Conservation (phyloP, 2,888 invertebrate species). For the Branchellion lobata region DNA sequence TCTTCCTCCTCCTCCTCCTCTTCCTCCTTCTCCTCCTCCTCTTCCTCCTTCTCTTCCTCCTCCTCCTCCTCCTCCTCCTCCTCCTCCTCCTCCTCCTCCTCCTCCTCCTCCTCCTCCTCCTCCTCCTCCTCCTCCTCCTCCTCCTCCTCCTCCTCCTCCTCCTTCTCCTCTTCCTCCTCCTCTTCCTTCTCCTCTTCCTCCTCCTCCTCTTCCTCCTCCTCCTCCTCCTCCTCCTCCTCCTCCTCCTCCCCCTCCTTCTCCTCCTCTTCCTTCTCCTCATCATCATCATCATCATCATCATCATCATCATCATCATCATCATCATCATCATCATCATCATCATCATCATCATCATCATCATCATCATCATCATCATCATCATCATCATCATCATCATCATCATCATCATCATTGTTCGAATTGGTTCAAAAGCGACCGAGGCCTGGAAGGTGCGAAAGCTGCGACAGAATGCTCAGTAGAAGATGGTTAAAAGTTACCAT, state of each 20-base stretch:
- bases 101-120: not conserved
- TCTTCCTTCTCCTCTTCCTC: constrained; percentile 36
- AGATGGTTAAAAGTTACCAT: too few species aligned
- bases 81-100: constrained; percentile 42
- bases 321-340: not conserved
- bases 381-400: constrained; percentile 57
- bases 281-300: not conserved
- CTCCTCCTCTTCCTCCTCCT: constrained; percentile 39
- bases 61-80: constrained; percentile 44
- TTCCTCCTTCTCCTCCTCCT: constrained; percentile 36
- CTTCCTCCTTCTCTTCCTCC: constrained; percentile 35
- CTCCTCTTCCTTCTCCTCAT: too few species aligned
- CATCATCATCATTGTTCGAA: constrained; percentile 56
- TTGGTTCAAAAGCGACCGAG: too few species aligned
- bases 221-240: constrained; percentile 28
- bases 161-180: constrained; percentile 14
- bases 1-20: constrained; percentile 34
- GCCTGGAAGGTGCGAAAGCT: too few species aligned
- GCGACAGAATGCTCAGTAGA: too few species aligned
- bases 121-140: not conserved
- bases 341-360: constrained; percentile 23
- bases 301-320: not conserved
- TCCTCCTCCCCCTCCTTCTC: not conserved
- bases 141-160: constrained; percentile 2
- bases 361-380: constrained; percentile 52